These are phyloP conservation scores for Nycticebus coucang DNA, from an alignment of 2,113 vertebrate genomes.

Conservation along the genomic window DNA sequence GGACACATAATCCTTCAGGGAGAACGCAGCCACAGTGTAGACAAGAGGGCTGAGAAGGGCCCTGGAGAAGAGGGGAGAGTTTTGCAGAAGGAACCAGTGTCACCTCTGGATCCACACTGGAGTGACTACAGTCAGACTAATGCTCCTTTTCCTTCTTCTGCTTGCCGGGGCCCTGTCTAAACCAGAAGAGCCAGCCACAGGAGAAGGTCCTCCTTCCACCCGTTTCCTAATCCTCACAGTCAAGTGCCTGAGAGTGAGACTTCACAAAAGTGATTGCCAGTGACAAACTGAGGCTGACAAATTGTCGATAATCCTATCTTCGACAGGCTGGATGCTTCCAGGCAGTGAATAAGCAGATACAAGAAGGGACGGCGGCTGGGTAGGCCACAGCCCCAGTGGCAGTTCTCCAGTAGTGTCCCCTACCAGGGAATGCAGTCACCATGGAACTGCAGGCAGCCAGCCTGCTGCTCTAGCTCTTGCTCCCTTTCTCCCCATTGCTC, in stretches of 20 bases:
- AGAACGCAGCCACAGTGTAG: not conserved
- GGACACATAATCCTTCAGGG: not conserved
- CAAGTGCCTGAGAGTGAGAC: slow-evolving; percentile 83
- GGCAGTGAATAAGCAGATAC: slow-evolving; percentile 65
- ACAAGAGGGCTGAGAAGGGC: too few species aligned
- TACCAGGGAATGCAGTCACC: accelerated
- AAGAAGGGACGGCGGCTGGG: not conserved
- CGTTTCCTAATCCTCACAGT: slow-evolving; percentile 80
- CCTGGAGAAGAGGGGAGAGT: not conserved
- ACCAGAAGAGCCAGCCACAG: slow-evolving; percentile 72
- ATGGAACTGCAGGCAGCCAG: not conserved
- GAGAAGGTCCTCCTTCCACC: slow-evolving; percentile 74
- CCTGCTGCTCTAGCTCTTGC: not conserved
- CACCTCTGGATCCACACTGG: slow-evolving; percentile 31
- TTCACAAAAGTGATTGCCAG: slow-evolving; percentile 80
- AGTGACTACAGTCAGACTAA: slow-evolving; percentile 47
- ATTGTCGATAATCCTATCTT: slow-evolving; percentile 84
- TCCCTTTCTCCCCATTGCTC: not conserved
- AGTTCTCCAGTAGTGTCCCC: not conserved
- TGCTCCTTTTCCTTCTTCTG: slow-evolving; percentile 55
- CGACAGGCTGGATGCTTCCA: slow-evolving; percentile 73
- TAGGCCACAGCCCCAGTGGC: too few species aligned
- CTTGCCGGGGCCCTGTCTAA: not conserved
- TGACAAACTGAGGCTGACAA: slow-evolving; percentile 86
- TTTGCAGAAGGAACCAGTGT: not conserved